phyloP scores from a whole-genome alignment of 2,888 invertebrate genomes.

The Capitulum mitella region DNA sequence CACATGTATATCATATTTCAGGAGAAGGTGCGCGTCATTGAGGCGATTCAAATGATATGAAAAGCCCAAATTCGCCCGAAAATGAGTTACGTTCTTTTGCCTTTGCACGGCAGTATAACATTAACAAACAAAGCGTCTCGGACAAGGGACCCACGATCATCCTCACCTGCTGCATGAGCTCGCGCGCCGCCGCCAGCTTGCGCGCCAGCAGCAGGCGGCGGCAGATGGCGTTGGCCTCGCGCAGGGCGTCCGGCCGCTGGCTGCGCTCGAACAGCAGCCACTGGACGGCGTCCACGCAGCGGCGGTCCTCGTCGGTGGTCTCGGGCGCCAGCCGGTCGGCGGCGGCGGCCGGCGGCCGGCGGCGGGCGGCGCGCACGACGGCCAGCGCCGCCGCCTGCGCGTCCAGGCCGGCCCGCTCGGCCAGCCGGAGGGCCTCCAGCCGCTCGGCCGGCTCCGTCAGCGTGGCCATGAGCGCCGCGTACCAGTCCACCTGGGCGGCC shows the following conservation, averaged over 20 bases:
- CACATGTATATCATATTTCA: too few relatives aligned
- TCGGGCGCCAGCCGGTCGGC: slow-evolving; percentile 45
- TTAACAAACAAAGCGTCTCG: too few relatives aligned
- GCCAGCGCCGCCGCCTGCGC: slow-evolving; percentile 74
- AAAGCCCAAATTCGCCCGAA: too few relatives aligned
- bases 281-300: slow-evolving; percentile 70
- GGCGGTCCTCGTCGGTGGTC: slow-evolving; percentile 60
- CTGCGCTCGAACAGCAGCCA: slow-evolving; percentile 74
- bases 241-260: slow-evolving; percentile 71
- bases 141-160: too few relatives aligned
- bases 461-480: slow-evolving; percentile 44
- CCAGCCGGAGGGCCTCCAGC: slow-evolving; percentile 54
- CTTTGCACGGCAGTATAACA: too few relatives aligned
- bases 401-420: slow-evolving; percentile 66
- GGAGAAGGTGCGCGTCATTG: too few relatives aligned
- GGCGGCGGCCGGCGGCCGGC: not conserved
- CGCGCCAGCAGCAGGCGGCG: slow-evolving; percentile 71
- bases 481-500: slow-evolving; percentile 50
- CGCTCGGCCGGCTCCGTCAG: slow-evolving; percentile 38
- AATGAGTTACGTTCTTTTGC: too few relatives aligned
- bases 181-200: slow-evolving; percentile 73
- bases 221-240: slow-evolving; percentile 82
- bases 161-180: slow-evolving; percentile 58
- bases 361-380: slow-evolving; percentile 57
- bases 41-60: too few relatives aligned